Evolutionary conservation across 2,888 invertebrate species (phyloP).

Genomic region (Clanis bilineata): DNA sequence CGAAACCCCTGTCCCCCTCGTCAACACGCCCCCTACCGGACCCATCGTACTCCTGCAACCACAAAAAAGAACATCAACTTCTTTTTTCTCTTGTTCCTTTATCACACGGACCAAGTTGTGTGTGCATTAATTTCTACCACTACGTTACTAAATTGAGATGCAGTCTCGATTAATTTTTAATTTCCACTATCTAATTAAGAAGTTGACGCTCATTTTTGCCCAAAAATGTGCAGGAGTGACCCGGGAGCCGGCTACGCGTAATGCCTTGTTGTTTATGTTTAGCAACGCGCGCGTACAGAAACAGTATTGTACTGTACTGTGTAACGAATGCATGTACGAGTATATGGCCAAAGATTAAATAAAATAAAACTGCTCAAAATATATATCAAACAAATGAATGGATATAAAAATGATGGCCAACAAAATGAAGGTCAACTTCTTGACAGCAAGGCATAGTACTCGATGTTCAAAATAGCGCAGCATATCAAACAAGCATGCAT

Average conservation of each 20-base stretch:
- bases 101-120: slow-evolving; percentile 69
- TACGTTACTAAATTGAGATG: slow-evolving; percentile 80
- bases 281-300: slow-evolving; percentile 72
- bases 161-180: slow-evolving; percentile 69
- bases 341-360: slow-evolving; percentile 72
- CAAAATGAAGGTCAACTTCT: slow-evolving; percentile 98
- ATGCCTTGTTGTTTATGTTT: slow-evolving; percentile 74
- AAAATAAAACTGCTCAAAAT: slow-evolving; percentile 74
- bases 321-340: slow-evolving; percentile 57
- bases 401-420: slow-evolving; percentile 91
- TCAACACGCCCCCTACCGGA: slow-evolving; percentile 81
- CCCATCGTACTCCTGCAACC: slow-evolving; percentile 96
- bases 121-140: slow-evolving; percentile 79
- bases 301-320: slow-evolving; percentile 54
- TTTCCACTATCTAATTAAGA: slow-evolving; percentile 83
- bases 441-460: slow-evolving; percentile 87
- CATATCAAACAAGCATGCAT: slow-evolving; percentile 79
- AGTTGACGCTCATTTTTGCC: slow-evolving; percentile 95
- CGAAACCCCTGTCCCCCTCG: slow-evolving; percentile 83
- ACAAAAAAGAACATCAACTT: slow-evolving; percentile 93
- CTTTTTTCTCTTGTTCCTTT: slow-evolving; percentile 85
- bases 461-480: slow-evolving; percentile 75
- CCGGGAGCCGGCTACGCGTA: slow-evolving; percentile 74
- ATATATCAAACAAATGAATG: slow-evolving; percentile 79
- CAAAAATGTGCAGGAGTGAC: slow-evolving; percentile 83